phyloP scores from a whole-genome alignment of 2,888 invertebrate genomes.

The Coelopa pilipes region DNA sequence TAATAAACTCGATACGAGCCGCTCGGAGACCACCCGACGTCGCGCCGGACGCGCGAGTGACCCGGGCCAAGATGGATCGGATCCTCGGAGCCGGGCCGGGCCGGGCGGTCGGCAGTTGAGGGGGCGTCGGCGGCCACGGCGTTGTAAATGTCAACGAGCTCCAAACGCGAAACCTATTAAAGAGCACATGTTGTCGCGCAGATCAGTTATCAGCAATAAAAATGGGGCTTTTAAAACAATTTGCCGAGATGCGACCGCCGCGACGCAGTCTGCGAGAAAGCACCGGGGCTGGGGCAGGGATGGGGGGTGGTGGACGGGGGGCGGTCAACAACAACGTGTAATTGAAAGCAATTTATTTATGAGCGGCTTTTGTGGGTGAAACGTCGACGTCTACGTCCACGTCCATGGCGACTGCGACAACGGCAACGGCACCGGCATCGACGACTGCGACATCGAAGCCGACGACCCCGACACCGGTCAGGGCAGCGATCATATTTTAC shows the following conservation, averaged over 20 bases:
- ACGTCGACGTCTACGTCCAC: too few species aligned
- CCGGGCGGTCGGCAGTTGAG: background rate
- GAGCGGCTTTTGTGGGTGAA: background rate
- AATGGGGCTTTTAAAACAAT: slow-evolving; percentile 36
- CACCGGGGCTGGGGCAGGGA: background rate
- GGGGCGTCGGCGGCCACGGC: background rate
- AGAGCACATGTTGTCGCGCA: slow-evolving; percentile 32
- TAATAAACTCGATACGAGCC: background rate
- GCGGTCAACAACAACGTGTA: background rate
- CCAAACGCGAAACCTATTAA: slow-evolving; percentile 30
- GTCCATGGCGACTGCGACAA: too few species aligned
- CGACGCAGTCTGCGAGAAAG: background rate
- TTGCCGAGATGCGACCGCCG: slow-evolving; percentile 25
- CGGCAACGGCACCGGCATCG: too few species aligned
- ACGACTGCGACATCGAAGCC: too few species aligned
- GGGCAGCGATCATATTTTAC: too few species aligned
- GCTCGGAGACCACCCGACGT: slow-evolving; percentile 23
- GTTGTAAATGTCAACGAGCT: slow-evolving; percentile 39
- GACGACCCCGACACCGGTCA: too few species aligned
- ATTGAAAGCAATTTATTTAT: slow-evolving; percentile 27
- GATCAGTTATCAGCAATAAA: slow-evolving; percentile 36
- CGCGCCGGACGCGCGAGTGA: background rate
- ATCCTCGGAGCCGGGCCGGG: background rate
- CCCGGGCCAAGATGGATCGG: background rate
- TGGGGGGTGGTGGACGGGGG: too few species aligned